Evolutionary conservation across 2,888 invertebrate genomes (phyloP).

Genomic region (Eristalis intricaria): DNA sequence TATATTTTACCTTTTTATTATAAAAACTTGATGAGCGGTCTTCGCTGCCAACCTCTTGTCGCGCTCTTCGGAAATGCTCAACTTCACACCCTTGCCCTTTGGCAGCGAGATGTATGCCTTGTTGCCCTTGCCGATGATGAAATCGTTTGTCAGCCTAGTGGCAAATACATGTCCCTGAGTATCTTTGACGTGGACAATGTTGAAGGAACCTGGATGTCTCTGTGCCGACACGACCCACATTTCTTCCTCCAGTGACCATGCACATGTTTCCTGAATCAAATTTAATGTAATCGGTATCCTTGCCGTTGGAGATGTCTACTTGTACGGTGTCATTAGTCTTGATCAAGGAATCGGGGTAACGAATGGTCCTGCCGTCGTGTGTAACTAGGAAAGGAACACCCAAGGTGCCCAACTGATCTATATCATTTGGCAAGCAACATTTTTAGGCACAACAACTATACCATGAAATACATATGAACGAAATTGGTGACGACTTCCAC

Average conservation of each 20-base stretch:
- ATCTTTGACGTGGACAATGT: too few relatives aligned
- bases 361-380: conserved; percentile 98
- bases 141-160: conserved; percentile 97
- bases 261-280: conserved; percentile 99
- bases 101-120: conserved; percentile 99
- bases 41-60: conserved; percentile 98
- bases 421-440: too few relatives aligned
- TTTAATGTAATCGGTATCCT: conserved; percentile 98
- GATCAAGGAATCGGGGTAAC: conserved; percentile 98
- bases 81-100: conserved; percentile 97
- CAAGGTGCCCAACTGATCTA: conserved; percentile 91
- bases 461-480: too few relatives aligned
- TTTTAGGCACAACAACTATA: too few relatives aligned
- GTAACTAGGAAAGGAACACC: conserved; percentile 97
- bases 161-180: conserved; percentile 98
- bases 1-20: conserved; percentile 61
- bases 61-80: conserved; percentile 99
- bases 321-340: conserved; percentile 98
- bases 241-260: conserved; percentile 99
- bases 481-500: too few relatives aligned
- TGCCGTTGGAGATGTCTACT: conserved; percentile 94
- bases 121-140: conserved; percentile 98
- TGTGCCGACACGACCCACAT: conserved; percentile 99
- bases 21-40: conserved; percentile 83
- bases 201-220: conserved; percentile 99